Evolutionary conservation across 2,113 vertebrate species (phyloP).

Genomic region (Dendropsophus ebraccatus): DNA sequence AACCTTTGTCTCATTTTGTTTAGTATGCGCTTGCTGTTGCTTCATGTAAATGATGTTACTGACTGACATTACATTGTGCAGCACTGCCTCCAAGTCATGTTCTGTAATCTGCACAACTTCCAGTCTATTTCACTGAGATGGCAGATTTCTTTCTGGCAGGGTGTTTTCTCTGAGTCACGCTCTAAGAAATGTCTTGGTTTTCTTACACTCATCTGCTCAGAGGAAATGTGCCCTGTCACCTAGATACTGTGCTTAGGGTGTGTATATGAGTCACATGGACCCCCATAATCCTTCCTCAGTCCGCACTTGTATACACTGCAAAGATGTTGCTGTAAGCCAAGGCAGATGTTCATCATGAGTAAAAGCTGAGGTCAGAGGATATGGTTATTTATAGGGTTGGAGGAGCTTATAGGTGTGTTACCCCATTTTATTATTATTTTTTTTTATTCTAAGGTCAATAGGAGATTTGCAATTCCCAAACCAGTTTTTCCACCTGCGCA

Average conservation of each 20-base stretch:
- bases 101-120: background rate
- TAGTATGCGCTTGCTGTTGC: too few species aligned
- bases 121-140: background rate
- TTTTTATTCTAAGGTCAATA: background rate
- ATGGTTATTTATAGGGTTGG: too few species aligned
- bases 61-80: background rate
- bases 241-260: background rate
- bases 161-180: background rate
- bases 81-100: background rate
- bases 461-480: background rate
- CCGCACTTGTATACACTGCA: background rate
- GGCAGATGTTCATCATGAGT: background rate
- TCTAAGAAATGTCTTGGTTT: too few species aligned
- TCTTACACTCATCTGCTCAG: too few species aligned
- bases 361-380: too few species aligned
- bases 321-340: background rate
- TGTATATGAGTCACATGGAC: background rate
- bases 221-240: background rate
- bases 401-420: background rate
- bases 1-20: too few species aligned
- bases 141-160: background rate
- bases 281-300: background rate
- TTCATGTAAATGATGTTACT: too few species aligned
- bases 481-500: slow-evolving; percentile 1
- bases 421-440: too few species aligned